Conservation (phyloP, 2,797 vertebrate genomes). For the Catamblyrhynchus diadema region DNA sequence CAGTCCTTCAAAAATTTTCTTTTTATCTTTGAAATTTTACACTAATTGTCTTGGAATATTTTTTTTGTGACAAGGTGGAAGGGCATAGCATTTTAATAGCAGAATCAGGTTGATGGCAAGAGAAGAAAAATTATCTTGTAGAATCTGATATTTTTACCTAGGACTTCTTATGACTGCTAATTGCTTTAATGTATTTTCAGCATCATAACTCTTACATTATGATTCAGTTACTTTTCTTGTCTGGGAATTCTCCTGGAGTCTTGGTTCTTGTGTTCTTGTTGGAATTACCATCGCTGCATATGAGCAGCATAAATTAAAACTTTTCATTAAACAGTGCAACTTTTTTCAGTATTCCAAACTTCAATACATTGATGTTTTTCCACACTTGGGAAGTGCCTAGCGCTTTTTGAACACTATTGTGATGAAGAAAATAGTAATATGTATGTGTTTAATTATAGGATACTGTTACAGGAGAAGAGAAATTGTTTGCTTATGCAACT, state of each 20-base stretch:
- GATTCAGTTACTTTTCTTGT: background rate
- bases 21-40: background rate
- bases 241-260: background rate
- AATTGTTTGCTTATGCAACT: constrained; percentile 91
- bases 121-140: background rate
- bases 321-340: background rate
- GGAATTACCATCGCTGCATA: background rate
- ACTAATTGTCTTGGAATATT: background rate
- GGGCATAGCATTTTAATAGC: background rate
- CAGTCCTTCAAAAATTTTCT: background rate
- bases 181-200: background rate
- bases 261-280: background rate
- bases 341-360: background rate
- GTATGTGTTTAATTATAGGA: constrained; percentile 54
- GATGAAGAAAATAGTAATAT: background rate
- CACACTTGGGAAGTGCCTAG: background rate
- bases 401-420: background rate
- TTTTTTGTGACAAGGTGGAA: background rate
- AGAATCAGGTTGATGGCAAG: background rate
- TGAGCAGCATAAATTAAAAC: background rate
- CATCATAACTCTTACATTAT: background rate
- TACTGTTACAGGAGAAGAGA: constrained; percentile 85
- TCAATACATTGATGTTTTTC: background rate
- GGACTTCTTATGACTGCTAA: background rate
- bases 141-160: background rate